Evolutionary conservation across 2,113 vertebrate genomes (phyloP).

Genomic region (Menura novaehollandiae): DNA sequence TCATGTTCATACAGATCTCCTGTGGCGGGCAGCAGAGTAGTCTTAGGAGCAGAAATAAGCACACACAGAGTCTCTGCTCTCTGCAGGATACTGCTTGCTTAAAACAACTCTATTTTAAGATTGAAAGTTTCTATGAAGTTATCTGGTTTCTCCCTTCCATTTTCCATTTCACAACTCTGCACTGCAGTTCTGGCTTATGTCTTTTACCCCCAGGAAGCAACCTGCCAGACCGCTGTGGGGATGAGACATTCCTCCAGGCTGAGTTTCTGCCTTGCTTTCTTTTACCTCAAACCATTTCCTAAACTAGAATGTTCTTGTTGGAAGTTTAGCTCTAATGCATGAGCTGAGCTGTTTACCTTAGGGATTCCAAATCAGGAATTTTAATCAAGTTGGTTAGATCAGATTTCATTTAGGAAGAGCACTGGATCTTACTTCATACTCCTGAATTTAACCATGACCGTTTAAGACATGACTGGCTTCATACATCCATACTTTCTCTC

Average conservation of each 20-base stretch:
- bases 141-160: neutral
- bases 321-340: neutral
- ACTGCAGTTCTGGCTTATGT: neutral
- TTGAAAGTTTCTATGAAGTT: neutral
- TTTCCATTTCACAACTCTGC: neutral
- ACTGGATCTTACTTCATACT: neutral
- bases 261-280: neutral
- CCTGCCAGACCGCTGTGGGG: neutral
- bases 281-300: conserved; percentile 7
- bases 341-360: neutral
- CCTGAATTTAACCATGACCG: neutral
- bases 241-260: neutral
- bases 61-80: neutral
- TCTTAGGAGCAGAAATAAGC: neutral
- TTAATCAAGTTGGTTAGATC: neutral
- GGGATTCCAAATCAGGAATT: neutral
- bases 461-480: neutral
- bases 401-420: neutral
- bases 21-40: neutral
- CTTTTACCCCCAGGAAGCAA: neutral
- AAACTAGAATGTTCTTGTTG: neutral
- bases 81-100: neutral
- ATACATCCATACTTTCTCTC: neutral
- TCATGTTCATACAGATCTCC: neutral
- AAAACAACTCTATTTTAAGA: neutral